Base-by-base conservation (phyloP, 2,888 invertebrate genomes). In the Globia sparganii region DNA sequence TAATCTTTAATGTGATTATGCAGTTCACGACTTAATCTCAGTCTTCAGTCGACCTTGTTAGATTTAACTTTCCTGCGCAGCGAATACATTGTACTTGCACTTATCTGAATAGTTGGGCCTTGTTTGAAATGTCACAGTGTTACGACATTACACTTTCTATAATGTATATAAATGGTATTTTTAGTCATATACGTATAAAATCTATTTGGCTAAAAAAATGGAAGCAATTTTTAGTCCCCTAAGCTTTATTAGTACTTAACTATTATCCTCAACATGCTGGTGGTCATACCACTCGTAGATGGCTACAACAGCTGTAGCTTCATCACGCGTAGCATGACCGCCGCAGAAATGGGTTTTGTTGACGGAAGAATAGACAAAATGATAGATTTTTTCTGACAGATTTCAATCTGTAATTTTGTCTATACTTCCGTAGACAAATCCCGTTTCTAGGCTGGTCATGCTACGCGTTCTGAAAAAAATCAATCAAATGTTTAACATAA, bases 21-120 rank as follows among this genome's bases (percentile, higher is more conserved):
- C 87, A 86, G 88, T 86, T 82, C 88, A 86, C 85, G 86, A 87
- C 74, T 84, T 69, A 72, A 77, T 81, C 78, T 81, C 34, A 59
- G 77, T 71, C 34, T 43, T 76, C 28, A 59, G 40, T 43, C 78
- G 90, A 86, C 92, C 93, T 93, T 90, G 90, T 86, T 90, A 85
- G 77, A 79, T 77, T 81, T 75, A 83, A 91, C 91, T 93, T 91
- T 92, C 88, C 85, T 88, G 87, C 81, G 31, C 21, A 8, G 58
- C 25, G 28, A 59, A 74, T 59, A 37, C 28, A 58, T 46, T 74
- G 73, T 73, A 67, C 34, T 34, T 46, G 34, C 67, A 46, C 40
- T 31, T 66, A 28, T 18, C 11, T 49, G 62, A 53, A 49, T 59
- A 66, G 58, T 59, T 61, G 83, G 72, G 82, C 85, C 85, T 89